A percentile compares a stretch with the other conserved stretches of the same genome.
phyloP scores from a whole-genome alignment of 2,888 invertebrate species.

The Oxycera nigricornis region DNA sequence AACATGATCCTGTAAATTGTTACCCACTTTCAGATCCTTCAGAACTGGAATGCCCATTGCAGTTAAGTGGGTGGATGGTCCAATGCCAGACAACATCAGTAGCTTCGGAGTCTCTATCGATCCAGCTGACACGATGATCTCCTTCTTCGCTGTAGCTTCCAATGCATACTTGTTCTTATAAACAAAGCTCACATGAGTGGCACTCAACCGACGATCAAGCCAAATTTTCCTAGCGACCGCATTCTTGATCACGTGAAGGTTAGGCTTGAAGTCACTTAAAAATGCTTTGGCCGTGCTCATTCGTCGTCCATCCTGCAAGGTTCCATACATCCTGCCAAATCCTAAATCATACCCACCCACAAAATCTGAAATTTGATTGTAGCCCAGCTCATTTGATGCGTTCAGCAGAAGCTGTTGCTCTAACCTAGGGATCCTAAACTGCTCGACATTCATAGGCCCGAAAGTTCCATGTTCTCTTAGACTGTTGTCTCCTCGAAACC shows the following conservation, averaged over 20 bases:
- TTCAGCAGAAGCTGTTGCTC: constrained; percentile 68
- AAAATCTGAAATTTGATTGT: constrained; percentile 67
- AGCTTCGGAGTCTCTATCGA: constrained; percentile 53
- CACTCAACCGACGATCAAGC: constrained; percentile 23
- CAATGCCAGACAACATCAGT: constrained; percentile 53
- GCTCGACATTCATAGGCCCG: constrained; percentile 73
- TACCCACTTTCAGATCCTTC: constrained; percentile 65
- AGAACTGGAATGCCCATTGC: constrained; percentile 48
- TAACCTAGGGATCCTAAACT: constrained; percentile 71
- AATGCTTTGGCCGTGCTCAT: constrained; percentile 82
- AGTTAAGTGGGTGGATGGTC: constrained; percentile 49
- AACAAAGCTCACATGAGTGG: constrained; percentile 32
- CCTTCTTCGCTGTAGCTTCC: constrained; percentile 48
- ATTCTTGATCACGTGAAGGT: constrained; percentile 53
- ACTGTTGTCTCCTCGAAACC: constrained; percentile 69
- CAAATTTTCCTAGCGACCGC: constrained; percentile 46
- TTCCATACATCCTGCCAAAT: constrained; percentile 74
- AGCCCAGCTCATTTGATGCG: constrained; percentile 71
- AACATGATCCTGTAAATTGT: constrained; percentile 82
- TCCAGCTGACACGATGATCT: constrained; percentile 54
- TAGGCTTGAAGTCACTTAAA: constrained; percentile 56
- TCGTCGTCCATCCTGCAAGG: constrained; percentile 73
- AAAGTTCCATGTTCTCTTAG: constrained; percentile 65
- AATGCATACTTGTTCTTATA: constrained; percentile 40
- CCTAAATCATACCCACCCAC: constrained; percentile 77